These are phyloP conservation scores for Pterobdella sp. DNA, from an alignment of 2,888 invertebrate species.

Conservation along the genomic window DNA sequence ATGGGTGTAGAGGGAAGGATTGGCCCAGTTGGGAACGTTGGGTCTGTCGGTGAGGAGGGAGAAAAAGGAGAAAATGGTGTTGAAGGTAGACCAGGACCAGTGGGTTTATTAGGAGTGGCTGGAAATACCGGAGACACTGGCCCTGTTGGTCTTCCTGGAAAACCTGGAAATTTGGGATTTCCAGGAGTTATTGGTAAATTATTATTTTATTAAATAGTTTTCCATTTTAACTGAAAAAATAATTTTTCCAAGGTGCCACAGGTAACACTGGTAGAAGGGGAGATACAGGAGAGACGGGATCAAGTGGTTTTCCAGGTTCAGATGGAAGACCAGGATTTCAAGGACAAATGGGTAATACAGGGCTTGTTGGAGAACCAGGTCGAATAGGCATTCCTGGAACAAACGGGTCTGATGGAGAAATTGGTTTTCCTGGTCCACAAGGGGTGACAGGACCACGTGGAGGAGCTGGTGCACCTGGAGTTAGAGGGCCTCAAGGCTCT, in stretches of 20 bases:
- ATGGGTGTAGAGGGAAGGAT: slow-evolving; percentile 28
- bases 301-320: slow-evolving; percentile 27
- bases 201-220: background rate
- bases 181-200: slow-evolving; percentile 9
- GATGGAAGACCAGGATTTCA: slow-evolving; percentile 41
- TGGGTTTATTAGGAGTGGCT: slow-evolving; percentile 10
- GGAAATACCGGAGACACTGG: slow-evolving; percentile 27
- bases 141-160: slow-evolving; percentile 22
- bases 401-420: slow-evolving; percentile 54
- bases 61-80: slow-evolving; percentile 24
- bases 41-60: slow-evolving; percentile 18
- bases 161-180: slow-evolving; percentile 25
- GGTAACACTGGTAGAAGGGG: slow-evolving; percentile 24
- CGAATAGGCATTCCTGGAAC: slow-evolving; percentile 50
- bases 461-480: background rate
- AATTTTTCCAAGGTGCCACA: slow-evolving; percentile 8
- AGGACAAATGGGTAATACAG: slow-evolving; percentile 31
- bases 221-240: background rate
- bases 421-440: slow-evolving; percentile 34
- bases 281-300: slow-evolving; percentile 17
- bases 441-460: slow-evolving; percentile 29
- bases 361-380: slow-evolving; percentile 37
- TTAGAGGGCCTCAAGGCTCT: background rate
- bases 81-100: slow-evolving; percentile 18
- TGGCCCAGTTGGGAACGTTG: slow-evolving; percentile 17